Base-by-base conservation (phyloP, 2,888 invertebrate species). In the Pheosia tremula region DNA sequence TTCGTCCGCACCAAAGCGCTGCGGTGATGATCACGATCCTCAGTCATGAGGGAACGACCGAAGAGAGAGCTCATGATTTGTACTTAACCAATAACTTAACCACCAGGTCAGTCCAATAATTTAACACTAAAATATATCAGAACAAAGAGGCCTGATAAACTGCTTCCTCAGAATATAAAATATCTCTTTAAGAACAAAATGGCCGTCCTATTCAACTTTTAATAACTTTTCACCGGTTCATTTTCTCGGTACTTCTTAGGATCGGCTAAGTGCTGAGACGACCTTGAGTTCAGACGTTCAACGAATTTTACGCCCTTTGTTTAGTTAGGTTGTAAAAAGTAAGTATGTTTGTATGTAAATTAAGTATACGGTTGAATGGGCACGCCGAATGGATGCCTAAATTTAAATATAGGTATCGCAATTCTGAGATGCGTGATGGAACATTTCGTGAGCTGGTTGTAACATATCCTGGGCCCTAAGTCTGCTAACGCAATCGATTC, bases 141-240 rank as follows among this genome's bases (percentile, higher is more conserved):
- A 24, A 50, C 24, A 24, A 13, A 50, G 6, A 5, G 49, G n/a
- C 24, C 64, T 56, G 65, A 64, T 57, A 56, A 59, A 45, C 37
- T 24, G 24, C 60, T 66, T 66, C 66, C 47, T 58, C 47, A 62
- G 69, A 67, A 69, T 68, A 58, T 62, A 57, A 63, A 75, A 67
- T 72, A 67, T 68, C 47, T 50, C 64, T 64, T 60, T 56, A 60
- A 59, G 58, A 24, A 56, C 54, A 62, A 61, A 60, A 61, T 59
- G 60, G 54, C 36, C 52, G 38, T 49, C 41, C 39, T 7, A 69
- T 72, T 66, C 56, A 70, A 67, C 53, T 67, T 70, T 70, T 68
- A 72, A 70, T 65, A 75, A 72, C 62, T 67, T 64, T 59, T 58
- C 56, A 63, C 56, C 50, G 56, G 52, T 10, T 56, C 63, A 64